These are phyloP conservation scores for Campylomormyrus numenius DNA, from an alignment of 2,113 vertebrate genomes.

Conservation along the genomic window DNA sequence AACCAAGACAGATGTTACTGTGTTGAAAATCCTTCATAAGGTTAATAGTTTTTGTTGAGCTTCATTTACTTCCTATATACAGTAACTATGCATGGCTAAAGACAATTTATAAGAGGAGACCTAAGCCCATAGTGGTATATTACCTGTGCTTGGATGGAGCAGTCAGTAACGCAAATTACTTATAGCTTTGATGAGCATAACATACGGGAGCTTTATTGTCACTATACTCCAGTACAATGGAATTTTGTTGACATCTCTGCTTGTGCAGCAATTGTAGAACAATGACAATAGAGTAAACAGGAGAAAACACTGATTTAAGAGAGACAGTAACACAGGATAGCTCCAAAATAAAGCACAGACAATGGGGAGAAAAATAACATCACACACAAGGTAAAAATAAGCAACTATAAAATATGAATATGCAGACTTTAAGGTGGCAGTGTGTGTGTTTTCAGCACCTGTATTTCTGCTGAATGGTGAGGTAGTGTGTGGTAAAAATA, in stretches of 20 bases:
- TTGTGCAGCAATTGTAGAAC: neutral
- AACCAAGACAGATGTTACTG: neutral
- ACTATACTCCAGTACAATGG: neutral
- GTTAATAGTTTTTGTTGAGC: neutral
- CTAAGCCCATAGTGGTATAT: neutral
- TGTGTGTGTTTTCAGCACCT: neutral
- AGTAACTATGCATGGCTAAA: neutral
- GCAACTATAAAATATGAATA: neutral
- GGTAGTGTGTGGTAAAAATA: neutral
- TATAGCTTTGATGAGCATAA: neutral
- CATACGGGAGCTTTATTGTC: neutral
- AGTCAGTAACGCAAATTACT: neutral
- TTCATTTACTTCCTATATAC: neutral
- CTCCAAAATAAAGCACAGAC: neutral
- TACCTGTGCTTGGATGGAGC: neutral
- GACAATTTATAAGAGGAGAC: neutral
- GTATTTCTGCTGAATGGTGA: neutral
- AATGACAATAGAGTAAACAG: neutral
- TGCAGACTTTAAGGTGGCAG: neutral
- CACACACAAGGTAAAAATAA: neutral
- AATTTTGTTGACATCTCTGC: neutral
- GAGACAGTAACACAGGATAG: neutral
- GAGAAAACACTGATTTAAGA: neutral
- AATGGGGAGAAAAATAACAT: neutral
- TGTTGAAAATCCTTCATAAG: neutral